phyloP scores from a whole-genome alignment of 2,113 vertebrate species.

The Gallinago media region DNA sequence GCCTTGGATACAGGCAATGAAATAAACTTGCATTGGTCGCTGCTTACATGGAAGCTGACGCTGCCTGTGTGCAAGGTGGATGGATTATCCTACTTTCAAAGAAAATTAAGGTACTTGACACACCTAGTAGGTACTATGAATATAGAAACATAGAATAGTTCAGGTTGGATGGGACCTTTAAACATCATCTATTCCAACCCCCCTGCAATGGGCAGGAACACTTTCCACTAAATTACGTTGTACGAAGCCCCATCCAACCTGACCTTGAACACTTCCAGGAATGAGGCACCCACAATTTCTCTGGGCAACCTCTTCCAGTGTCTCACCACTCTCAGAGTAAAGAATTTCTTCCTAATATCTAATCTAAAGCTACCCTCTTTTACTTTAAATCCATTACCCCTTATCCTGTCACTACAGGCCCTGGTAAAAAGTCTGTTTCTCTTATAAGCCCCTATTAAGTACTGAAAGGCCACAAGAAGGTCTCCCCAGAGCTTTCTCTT shows the following conservation, averaged over 20 bases:
- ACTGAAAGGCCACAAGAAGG: not conserved
- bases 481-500: not conserved
- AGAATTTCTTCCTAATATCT: not conserved
- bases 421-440: not conserved
- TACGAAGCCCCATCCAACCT: not conserved
- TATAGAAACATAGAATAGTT: not conserved
- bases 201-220: not conserved
- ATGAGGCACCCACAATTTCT: not conserved
- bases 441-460: not conserved
- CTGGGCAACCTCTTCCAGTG: not conserved
- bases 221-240: not conserved
- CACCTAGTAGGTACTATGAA: not conserved
- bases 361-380: not conserved
- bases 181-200: not conserved
- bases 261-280: not conserved
- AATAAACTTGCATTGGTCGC: rapidly evolving
- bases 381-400: not conserved
- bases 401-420: not conserved
- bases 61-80: not conserved
- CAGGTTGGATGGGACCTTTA: not conserved
- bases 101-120: not conserved
- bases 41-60: not conserved
- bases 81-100: not conserved
- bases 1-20: not conserved
- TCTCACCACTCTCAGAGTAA: not conserved